Percentiles rank a stretch among this genome's conserved stretches.
Evolutionary conservation across 2,797 vertebrate genomes (phyloP).

Genomic region (Cossypha dichroa): DNA sequence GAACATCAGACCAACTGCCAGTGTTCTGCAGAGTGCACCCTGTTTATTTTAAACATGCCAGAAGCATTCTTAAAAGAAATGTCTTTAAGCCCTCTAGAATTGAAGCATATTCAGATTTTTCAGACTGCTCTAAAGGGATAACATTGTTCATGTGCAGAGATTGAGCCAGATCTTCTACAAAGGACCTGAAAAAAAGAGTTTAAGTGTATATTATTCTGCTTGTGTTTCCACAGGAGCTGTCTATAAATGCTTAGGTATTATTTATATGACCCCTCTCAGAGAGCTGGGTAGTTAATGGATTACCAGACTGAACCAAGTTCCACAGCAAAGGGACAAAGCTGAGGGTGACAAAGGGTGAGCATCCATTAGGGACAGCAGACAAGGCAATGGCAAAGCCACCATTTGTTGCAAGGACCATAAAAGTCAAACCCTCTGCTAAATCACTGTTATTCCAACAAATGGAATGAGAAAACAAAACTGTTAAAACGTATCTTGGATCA

Average conservation of each 20-base stretch:
- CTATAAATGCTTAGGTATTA: not conserved
- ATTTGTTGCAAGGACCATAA: not conserved
- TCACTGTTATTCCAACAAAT: not conserved
- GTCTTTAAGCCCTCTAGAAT: not conserved
- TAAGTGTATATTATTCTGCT: not conserved
- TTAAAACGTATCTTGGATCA: not conserved
- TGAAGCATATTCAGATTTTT: not conserved
- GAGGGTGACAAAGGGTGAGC: not conserved
- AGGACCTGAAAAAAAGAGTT: not conserved
- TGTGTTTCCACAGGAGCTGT: not conserved
- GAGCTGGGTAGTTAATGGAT: not conserved
- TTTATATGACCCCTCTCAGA: not conserved
- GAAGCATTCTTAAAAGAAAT: not conserved
- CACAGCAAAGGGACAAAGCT: too few species aligned
- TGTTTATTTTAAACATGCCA: not conserved
- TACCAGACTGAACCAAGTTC: not conserved
- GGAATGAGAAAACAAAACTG: not conserved
- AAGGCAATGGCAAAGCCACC: conserved; percentile 1
- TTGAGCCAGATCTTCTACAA: not conserved
- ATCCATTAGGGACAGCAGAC: not conserved
- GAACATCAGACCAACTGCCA: not conserved
- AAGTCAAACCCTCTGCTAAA: not conserved
- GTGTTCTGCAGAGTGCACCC: not conserved
- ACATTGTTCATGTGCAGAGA: not conserved
- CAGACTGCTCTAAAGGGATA: not conserved